A percentile compares a stretch with the other conserved stretches of the same genome.
Evolutionary conservation across 2,113 vertebrate species (phyloP).

Genomic region (Aspiorhynchus laticeps): DNA sequence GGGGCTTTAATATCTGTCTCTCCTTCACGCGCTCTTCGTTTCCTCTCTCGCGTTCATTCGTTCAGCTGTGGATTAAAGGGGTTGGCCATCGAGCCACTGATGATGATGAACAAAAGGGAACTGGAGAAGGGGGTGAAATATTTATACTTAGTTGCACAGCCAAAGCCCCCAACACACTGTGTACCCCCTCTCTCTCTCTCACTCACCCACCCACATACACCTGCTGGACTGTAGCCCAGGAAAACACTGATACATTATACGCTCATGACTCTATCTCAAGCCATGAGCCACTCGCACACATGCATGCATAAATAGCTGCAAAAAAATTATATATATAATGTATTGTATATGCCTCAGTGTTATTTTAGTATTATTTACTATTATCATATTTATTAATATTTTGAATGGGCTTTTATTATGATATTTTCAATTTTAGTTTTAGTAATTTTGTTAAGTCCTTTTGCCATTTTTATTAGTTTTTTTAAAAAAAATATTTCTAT

Average conservation of each 20-base stretch:
- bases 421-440: too few species aligned
- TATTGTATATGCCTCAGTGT: too few species aligned
- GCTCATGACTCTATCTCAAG: not conserved
- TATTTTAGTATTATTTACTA: not conserved
- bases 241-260: conserved; percentile 27
- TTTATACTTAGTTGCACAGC: conserved; percentile 69
- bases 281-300: not conserved
- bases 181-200: conserved; percentile 41
- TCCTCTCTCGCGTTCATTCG: conserved; percentile 40
- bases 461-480: not conserved
- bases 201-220: conserved; percentile 17
- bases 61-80: conserved; percentile 32
- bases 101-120: conserved; percentile 69
- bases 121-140: conserved; percentile 71
- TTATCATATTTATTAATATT: not conserved
- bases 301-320: not conserved
- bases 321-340: too few species aligned
- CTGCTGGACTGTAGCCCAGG: conserved; percentile 27
- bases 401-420: not conserved
- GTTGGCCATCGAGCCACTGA: conserved; percentile 35
- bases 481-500: not conserved
- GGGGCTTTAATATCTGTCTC: not conserved
- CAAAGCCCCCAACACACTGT: conserved; percentile 45
- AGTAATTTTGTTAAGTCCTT: not conserved
- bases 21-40: conserved; percentile 19